A percentile compares a stretch with the other conserved stretches of the same genome.
These are phyloP conservation scores for Panonychus citri DNA, from an alignment of 1,140 invertebrate genomes.

Conservation along the genomic window DNA sequence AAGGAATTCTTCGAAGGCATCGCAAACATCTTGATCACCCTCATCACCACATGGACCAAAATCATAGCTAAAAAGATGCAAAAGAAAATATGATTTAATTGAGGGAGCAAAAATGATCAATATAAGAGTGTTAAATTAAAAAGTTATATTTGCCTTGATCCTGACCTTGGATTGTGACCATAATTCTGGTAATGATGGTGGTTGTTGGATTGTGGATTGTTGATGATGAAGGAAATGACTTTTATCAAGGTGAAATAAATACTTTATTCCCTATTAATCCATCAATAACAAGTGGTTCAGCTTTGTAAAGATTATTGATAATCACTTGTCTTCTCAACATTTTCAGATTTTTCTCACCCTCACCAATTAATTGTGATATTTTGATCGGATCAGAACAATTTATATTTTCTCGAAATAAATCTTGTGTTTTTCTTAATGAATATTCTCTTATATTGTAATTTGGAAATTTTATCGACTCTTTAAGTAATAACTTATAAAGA, in stretches of 20 bases:
- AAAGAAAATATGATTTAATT: neutral
- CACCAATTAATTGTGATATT: conserved; percentile 17
- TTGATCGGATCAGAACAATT: conserved; percentile 16
- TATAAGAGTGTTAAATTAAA: neutral
- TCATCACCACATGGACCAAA: conserved; percentile 8
- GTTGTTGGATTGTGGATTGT: neutral
- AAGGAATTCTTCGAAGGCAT: conserved; percentile 8
- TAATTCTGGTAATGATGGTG: neutral
- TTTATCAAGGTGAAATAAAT: no score
- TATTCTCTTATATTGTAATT: conserved; percentile 20
- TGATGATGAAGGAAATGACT: no score
- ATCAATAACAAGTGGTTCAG: conserved; percentile 12
- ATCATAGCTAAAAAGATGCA: conserved; percentile 1
- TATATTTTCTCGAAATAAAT: conserved; percentile 22
- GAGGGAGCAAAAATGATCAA: neutral
- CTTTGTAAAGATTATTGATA: conserved; percentile 10
- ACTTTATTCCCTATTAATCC: no score
- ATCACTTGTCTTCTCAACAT: conserved; percentile 22
- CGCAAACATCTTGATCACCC: conserved; percentile 2
- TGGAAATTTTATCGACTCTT: conserved; percentile 13
- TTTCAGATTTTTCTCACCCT: conserved; percentile 20
- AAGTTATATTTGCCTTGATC: neutral
- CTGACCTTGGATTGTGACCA: neutral
- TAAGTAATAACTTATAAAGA: conserved; percentile 14
- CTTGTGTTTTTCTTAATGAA: conserved; percentile 19